A percentile compares a stretch with the other conserved stretches of the same genome.
Conservation (phyloP, 2,888 invertebrate genomes). For the Ormyrus thymus region DNA sequence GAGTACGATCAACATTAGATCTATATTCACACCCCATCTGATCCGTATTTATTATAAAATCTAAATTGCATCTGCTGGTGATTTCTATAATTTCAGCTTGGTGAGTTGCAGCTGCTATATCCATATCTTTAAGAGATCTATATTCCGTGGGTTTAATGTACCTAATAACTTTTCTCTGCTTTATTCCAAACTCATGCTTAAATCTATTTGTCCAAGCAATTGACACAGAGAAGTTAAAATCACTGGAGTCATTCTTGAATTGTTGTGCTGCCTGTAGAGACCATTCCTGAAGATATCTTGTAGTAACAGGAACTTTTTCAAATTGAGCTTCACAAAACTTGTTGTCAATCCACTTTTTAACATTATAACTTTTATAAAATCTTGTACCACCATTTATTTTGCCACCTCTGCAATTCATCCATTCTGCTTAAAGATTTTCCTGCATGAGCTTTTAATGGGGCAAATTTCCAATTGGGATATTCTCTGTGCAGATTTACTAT, state of each 20-base stretch:
- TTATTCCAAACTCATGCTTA: too few species aligned
- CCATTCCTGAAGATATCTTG: neutral
- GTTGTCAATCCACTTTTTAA: neutral
- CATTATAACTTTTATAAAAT: neutral
- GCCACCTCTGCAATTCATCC: neutral
- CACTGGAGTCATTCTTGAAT: neutral
- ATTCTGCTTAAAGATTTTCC: neutral
- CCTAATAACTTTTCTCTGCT: neutral
- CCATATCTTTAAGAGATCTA: too few species aligned
- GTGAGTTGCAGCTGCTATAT: too few species aligned
- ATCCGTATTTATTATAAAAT: constrained; percentile 25
- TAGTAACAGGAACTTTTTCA: neutral
- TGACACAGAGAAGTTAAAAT: neutral
- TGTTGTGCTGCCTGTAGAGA: neutral
- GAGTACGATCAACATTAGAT: too few species aligned
- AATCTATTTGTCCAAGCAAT: neutral
- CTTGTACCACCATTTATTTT: neutral
- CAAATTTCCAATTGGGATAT: neutral
- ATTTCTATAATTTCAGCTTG: too few species aligned
- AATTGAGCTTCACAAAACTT: neutral
- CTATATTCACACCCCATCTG: too few species aligned
- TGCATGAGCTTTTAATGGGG: neutral
- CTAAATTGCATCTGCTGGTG: constrained; percentile 1
- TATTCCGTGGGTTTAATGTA: neutral
- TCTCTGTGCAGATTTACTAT: neutral